Conservation (phyloP, 1,140 invertebrate genomes). For the Delia radicum region DNA sequence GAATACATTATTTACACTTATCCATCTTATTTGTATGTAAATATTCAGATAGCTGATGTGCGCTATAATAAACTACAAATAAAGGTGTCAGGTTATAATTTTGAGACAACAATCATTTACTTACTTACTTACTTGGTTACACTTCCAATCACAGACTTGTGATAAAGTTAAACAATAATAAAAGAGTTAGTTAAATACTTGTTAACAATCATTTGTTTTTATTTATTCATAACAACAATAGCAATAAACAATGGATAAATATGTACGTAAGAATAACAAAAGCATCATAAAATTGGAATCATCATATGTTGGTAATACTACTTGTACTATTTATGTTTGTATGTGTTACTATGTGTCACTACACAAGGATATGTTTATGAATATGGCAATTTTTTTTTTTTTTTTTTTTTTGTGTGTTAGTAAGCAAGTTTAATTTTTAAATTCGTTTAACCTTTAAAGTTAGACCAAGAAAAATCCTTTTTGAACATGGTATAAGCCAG, state of each 20-base stretch:
- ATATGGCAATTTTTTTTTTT: background rate
- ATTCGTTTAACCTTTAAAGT: conserved; percentile 33
- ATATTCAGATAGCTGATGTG: background rate
- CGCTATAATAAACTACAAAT: no score
- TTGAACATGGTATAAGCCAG: conserved; percentile 57
- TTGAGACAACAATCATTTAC: background rate
- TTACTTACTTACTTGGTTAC: background rate
- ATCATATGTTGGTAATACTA: background rate
- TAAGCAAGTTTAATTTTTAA: background rate
- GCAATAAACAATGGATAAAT: conserved; percentile 1
- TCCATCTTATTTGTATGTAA: background rate
- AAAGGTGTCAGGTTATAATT: background rate
- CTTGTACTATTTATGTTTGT: background rate
- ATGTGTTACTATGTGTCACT: background rate
- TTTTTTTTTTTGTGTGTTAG: background rate
- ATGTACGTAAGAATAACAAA: background rate
- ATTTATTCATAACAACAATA: background rate
- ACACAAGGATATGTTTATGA: background rate
- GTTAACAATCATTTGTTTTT: background rate
- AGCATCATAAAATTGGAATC: background rate
- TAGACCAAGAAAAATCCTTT: conserved; percentile 50
- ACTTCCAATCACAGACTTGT: background rate
- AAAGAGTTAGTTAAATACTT: background rate
- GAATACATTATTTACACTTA: background rate
- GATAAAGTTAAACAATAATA: background rate